phyloP scores from a whole-genome alignment of 2,797 vertebrate genomes.

The Hyperoplus immaculatus region DNA sequence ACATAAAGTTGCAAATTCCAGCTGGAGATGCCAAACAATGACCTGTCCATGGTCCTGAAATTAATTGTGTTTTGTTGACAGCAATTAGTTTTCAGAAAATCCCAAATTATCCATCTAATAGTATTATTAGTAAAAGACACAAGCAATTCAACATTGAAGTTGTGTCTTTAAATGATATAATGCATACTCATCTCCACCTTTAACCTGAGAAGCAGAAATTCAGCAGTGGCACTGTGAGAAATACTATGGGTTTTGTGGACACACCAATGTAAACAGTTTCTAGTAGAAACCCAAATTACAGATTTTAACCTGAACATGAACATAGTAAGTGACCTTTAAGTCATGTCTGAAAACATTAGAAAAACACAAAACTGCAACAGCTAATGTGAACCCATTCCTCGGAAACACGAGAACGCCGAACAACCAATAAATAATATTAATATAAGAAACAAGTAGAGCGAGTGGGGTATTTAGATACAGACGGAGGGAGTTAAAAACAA shows the following conservation, averaged over 20 bases:
- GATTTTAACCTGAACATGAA: no score
- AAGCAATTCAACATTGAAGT: background rate
- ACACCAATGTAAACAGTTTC: no score
- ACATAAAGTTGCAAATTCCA: background rate
- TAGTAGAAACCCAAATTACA: no score
- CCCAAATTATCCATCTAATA: background rate
- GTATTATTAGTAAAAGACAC: background rate
- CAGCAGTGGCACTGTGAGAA: no score
- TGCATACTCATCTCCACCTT: no score
- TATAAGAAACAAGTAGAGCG: background rate
- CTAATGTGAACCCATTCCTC: background rate
- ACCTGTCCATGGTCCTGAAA: slow-evolving; percentile 6
- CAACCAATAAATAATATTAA: background rate
- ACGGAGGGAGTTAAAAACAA: slow-evolving; percentile 39
- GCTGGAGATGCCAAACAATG: background rate
- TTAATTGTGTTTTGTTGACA: background rate
- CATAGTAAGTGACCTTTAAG: background rate
- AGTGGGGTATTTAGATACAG: slow-evolving; percentile 16
- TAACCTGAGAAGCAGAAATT: no score
- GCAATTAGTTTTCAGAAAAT: background rate
- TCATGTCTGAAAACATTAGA: background rate
- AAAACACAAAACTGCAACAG: background rate
- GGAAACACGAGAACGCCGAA: background rate
- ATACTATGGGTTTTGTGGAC: no score
- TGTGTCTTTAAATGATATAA: background rate